These are phyloP conservation scores for Ooceraea biroi DNA, from an alignment of 1,140 invertebrate genomes.

Conservation along the genomic window DNA sequence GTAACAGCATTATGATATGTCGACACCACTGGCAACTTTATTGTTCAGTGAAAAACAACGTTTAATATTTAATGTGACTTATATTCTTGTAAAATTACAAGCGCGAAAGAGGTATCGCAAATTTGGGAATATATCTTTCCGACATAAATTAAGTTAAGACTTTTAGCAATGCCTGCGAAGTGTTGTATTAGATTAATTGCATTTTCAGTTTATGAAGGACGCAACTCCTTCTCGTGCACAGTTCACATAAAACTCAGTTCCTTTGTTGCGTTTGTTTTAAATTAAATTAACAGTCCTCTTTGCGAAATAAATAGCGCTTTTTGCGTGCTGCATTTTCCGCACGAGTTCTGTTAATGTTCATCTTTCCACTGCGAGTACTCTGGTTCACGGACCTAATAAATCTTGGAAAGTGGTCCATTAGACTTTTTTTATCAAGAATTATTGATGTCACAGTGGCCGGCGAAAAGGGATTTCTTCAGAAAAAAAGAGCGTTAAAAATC, in stretches of 20 bases:
- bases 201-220: not conserved
- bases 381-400: no score
- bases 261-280: not conserved
- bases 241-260: not conserved
- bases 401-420: not conserved
- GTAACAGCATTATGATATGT: not conserved
- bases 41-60: no score
- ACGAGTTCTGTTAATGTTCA: not conserved
- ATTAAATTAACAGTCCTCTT: conserved; percentile 5
- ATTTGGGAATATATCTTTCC: not conserved
- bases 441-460: not conserved
- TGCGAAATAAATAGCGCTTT: not conserved
- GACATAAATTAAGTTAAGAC: not conserved
- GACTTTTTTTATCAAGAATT: not conserved
- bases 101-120: no score
- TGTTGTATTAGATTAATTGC: not conserved
- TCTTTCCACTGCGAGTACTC: not conserved
- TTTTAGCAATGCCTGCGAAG: not conserved
- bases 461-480: no score
- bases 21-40: no score
- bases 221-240: not conserved
- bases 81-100: no score
- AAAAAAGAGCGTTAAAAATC: not conserved
- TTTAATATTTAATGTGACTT: not conserved
- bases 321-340: not conserved